phyloP scores from a whole-genome alignment of 2,888 invertebrate genomes.

The Mylabris sibirica region DNA sequence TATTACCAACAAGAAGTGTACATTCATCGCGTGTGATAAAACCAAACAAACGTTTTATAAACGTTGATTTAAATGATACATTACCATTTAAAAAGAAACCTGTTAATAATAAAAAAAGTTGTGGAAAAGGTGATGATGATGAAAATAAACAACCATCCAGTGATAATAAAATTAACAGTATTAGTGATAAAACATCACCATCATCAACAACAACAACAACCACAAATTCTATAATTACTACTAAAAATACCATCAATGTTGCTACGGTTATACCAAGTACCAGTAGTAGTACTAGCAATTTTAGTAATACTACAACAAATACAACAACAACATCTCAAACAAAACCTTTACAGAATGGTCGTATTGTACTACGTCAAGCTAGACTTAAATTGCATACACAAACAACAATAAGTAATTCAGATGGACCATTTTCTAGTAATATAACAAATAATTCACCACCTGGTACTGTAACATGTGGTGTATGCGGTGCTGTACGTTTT shows the following conservation, averaged over 20 bases:
- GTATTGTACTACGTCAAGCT: conserved; percentile 75
- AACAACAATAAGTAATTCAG: conserved; percentile 62
- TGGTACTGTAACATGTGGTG: conserved; percentile 77
- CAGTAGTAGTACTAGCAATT: neutral
- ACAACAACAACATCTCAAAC: conserved; percentile 37
- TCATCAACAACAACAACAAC: neutral
- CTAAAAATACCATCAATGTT: neutral
- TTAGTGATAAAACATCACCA: conserved; percentile 51
- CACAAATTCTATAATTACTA: neutral
- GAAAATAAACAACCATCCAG: conserved; percentile 17
- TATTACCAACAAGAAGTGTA: conserved; percentile 81
- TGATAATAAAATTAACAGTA: conserved; percentile 38
- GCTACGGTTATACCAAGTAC: neutral
- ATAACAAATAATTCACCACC: conserved; percentile 65
- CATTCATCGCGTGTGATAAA: conserved; percentile 88
- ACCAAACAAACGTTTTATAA: conserved; percentile 85
- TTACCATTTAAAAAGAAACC: conserved; percentile 56
- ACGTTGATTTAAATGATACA: conserved; percentile 62
- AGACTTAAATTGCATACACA: conserved; percentile 68
- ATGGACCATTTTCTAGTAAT: conserved; percentile 73
- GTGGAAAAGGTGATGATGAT: conserved; percentile 34
- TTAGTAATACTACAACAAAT: neutral
- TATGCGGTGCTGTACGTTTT: conserved; percentile 79
- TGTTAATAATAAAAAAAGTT: conserved; percentile 46
- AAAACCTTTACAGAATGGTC: conserved; percentile 66